Evolutionary conservation across 2,113 vertebrate genomes (phyloP).

Genomic region (Charina bottae): DNA sequence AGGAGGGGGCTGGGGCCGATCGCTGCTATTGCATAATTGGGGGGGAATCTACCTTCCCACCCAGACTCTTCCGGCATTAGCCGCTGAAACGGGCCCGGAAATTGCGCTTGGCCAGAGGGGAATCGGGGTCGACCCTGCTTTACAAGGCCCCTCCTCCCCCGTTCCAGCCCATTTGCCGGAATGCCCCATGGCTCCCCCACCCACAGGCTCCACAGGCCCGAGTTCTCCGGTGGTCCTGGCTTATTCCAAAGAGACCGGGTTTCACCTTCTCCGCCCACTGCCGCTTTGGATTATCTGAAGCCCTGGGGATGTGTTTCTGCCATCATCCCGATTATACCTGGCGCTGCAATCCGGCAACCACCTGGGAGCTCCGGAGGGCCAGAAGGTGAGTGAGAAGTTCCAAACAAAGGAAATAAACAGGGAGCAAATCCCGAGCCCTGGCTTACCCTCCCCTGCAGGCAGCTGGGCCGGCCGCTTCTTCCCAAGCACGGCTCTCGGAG

Average conservation of each 20-base stretch:
- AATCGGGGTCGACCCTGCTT: neutral
- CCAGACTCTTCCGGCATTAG: neutral
- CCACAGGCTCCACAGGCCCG: neutral
- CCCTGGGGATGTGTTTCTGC: too few relatives aligned
- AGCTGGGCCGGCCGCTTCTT: too few relatives aligned
- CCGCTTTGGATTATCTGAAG: neutral
- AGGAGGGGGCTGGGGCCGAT: neutral
- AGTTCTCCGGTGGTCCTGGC: neutral
- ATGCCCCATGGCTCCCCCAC: neutral
- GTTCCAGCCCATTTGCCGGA: neutral
- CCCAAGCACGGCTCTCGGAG: too few relatives aligned
- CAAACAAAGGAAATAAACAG: neutral
- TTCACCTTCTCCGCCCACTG: neutral
- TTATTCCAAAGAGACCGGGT: neutral
- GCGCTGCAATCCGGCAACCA: neutral
- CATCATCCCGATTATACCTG: too few relatives aligned
- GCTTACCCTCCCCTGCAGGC: too few relatives aligned
- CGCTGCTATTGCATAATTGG: neutral
- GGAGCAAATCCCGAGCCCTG: neutral
- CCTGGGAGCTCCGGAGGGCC: neutral
- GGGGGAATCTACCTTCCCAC: neutral
- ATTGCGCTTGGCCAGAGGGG: neutral
- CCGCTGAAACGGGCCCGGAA: neutral
- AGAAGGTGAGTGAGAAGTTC: too few relatives aligned
- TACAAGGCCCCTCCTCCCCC: neutral